These are phyloP conservation scores for Nerophis ophidion DNA, from an alignment of 2,113 vertebrate genomes.

Conservation along the genomic window DNA sequence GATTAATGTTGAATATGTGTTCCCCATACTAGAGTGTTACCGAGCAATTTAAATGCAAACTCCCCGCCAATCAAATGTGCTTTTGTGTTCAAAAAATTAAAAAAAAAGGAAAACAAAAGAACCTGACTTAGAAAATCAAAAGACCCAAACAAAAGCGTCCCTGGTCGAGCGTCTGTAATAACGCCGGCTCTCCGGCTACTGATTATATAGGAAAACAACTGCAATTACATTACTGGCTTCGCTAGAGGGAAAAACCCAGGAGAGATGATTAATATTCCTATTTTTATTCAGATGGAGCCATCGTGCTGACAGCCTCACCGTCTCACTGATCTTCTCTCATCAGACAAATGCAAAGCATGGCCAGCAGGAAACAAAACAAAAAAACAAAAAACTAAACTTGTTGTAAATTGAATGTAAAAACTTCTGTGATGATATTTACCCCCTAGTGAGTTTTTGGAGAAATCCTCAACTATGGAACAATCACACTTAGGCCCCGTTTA, in stretches of 20 bases:
- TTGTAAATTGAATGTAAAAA: constrained; percentile 62
- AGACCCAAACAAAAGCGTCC: constrained; percentile 69
- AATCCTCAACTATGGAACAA: constrained; percentile 47
- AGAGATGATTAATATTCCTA: constrained; percentile 67
- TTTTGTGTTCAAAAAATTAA: constrained; percentile 60
- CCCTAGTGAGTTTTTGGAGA: constrained; percentile 58
- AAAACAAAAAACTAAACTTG: constrained; percentile 29
- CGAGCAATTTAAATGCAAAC: constrained; percentile 53
- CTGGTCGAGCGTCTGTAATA: constrained; percentile 53
- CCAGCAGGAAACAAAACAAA: constrained; percentile 23
- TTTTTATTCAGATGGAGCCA: constrained; percentile 51
- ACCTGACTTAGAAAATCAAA: constrained; percentile 66
- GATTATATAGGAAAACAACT: constrained; percentile 64
- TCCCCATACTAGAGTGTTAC: too few species aligned
- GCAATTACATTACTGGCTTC: constrained; percentile 65
- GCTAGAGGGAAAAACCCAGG: constrained; percentile 50
- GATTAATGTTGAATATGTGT: too few species aligned
- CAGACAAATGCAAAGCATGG: constrained; percentile 29
- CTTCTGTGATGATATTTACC: constrained; percentile 51
- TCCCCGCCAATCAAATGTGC: constrained; percentile 68
- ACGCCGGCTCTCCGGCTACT: constrained; percentile 48
- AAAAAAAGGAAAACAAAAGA: constrained; percentile 37
- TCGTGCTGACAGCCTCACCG: constrained; percentile 39
- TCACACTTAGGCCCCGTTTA: constrained; percentile 21
- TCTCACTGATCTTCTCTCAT: constrained; percentile 36